Evolutionary conservation across 2,888 invertebrate genomes (phyloP), one percentile per base, ranked within the genome.

Genomic region (Chrysolina haemoptera): DNA sequence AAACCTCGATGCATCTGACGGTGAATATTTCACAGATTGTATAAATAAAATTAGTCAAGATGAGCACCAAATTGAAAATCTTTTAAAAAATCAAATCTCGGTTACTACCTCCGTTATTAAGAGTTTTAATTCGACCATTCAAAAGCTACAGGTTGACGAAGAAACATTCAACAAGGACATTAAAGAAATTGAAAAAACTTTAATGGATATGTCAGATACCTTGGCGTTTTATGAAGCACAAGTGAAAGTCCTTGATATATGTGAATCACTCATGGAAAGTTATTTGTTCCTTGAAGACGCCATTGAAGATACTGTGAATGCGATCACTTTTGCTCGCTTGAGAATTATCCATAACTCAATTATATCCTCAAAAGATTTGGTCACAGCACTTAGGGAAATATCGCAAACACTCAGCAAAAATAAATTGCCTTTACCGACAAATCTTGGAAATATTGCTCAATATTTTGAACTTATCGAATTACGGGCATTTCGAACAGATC

Each of bases 61-160:
- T 22, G 22, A 66, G 43, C 59, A 71, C 12, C 62, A 67, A 68
- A 14, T 67, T 16, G 67, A 67, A 67, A 67, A 66, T 22, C 66
- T 71, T n/a, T 50, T 65, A 16, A 71, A 53, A 40, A 55, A 50
- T 20, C 65, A 53, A 59, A 71, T 65, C 18, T 68, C 48, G 3
- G 67, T 71, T 14, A 71, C 70, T 9, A 20, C 27, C 0, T 35
- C 65, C 5, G 62, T 66, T 8, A 71, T 71, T 0, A 66, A 71
- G 43, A 71, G 22, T 27, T 67, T 67, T 22, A 71, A 71, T 27
- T 22, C 41, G n/a, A 71, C 59, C n/a, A 55, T 55, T n/a, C 65
- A 65, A 20, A 65, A 65, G 35, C 40, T 66, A 5, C 64, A 48
- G 43, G 55, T 71, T 2, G n/a, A 66, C 27, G 48, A 53, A 41